These are phyloP conservation scores for Hemicentrotus pulcherrimus DNA, from an alignment of 35 echinoderm and acorn worm genomes.

Conservation along the genomic window DNA sequence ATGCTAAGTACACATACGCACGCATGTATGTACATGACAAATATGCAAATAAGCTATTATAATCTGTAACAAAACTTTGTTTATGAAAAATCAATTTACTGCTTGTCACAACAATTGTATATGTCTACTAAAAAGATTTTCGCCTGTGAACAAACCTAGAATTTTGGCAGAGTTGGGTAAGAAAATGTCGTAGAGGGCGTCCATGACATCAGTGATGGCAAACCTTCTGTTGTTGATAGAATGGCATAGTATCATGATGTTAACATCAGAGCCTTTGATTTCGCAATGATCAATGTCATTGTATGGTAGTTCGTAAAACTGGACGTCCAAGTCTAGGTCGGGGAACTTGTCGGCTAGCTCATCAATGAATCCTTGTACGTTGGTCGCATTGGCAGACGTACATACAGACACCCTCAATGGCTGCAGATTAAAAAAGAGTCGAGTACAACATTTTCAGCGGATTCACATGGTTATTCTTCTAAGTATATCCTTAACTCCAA, in stretches of 20 bases:
- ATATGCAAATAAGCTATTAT: too few relatives aligned
- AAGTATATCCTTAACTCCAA: too few relatives aligned
- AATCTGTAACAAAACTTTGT: too few relatives aligned
- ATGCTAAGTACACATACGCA: too few relatives aligned
- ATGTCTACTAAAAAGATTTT: too few relatives aligned
- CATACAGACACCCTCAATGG: neutral
- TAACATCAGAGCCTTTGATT: neutral
- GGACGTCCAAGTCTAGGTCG: neutral
- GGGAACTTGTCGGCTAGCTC: neutral
- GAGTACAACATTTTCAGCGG: neutral
- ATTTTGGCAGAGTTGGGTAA: neutral
- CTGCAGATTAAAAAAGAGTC: neutral
- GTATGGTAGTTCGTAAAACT: neutral
- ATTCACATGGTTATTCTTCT: too few relatives aligned
- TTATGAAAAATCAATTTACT: too few relatives aligned
- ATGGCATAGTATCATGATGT: neutral
- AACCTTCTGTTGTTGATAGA: neutral
- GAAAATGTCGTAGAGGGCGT: neutral
- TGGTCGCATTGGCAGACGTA: neutral
- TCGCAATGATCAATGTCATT: neutral
- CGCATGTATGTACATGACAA: too few relatives aligned
- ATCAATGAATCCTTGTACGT: neutral
- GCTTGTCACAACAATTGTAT: too few relatives aligned
- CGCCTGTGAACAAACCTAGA: neutral
- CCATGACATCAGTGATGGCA: neutral